Percentiles rank a stretch among this genome's conserved stretches.
phyloP scores from a whole-genome alignment of 2,797 vertebrate species.

The Tenualosa thibaudeaui region DNA sequence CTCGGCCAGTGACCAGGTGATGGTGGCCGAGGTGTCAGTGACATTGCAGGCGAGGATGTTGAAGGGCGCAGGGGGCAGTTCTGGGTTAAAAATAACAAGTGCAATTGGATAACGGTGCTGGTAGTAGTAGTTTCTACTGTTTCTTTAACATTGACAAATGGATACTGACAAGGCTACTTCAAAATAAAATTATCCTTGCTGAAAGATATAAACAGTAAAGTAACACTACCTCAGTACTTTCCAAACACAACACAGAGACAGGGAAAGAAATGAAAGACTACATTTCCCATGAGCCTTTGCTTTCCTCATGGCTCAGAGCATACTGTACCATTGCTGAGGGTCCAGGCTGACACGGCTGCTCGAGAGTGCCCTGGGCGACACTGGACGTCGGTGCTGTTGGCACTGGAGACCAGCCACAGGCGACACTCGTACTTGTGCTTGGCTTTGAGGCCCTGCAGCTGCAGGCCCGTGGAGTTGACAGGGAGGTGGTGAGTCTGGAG shows the following conservation, averaged over 20 bases:
- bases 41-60: slow-evolving; percentile 79
- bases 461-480: slow-evolving; percentile 71
- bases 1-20: slow-evolving; percentile 79
- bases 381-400: slow-evolving; percentile 30
- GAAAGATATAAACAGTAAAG: not conserved
- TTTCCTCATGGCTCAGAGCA: slow-evolving; percentile 7
- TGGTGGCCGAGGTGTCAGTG: slow-evolving; percentile 78
- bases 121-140: not conserved
- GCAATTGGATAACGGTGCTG: not conserved
- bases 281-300: not conserved
- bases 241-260: not conserved
- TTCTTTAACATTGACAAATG: not conserved
- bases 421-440: slow-evolving; percentile 78
- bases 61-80: slow-evolving; percentile 77
- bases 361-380: slow-evolving; percentile 53
- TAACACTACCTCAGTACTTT: not conserved
- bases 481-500: slow-evolving; percentile 63
- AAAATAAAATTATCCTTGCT: not conserved
- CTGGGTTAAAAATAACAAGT: slow-evolving; percentile 57
- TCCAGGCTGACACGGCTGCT: slow-evolving; percentile 78
- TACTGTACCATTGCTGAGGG: slow-evolving; percentile 77
- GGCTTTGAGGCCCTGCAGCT: slow-evolving; percentile 73
- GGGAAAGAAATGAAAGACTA: not conserved
- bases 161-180: not conserved
- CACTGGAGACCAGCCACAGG: slow-evolving; percentile 75